phyloP scores from a whole-genome alignment of 2,888 invertebrate species.

The Sepioteuthis lessoniana region DNA sequence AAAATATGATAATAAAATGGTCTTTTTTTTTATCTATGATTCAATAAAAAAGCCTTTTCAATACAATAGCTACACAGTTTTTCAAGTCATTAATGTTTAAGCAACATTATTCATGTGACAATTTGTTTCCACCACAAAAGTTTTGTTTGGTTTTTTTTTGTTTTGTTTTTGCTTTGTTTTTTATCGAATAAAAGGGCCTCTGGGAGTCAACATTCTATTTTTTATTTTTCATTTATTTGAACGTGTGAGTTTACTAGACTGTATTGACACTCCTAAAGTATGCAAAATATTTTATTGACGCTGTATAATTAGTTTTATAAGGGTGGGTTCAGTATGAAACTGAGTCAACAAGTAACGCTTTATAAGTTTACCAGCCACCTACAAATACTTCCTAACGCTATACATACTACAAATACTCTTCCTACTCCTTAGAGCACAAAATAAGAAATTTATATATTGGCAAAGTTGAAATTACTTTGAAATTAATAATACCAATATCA shows the following conservation, averaged over 20 bases:
- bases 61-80: too few species aligned
- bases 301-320: neutral
- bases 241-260: neutral
- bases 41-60: too few species aligned
- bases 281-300: slow-evolving; percentile 3
- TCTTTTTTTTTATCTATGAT: too few species aligned
- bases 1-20: too few species aligned
- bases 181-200: too few species aligned
- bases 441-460: neutral
- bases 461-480: neutral
- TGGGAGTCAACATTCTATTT: too few species aligned
- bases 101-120: too few species aligned
- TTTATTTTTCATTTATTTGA: neutral
- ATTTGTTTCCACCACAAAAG: too few species aligned
- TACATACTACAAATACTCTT: neutral
- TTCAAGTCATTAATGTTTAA: too few species aligned
- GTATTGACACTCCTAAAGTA: neutral
- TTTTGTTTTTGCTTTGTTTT: too few species aligned
- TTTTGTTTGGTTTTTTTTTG: too few species aligned
- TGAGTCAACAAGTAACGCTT: neutral
- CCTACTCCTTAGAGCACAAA: neutral
- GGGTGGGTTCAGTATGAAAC: neutral
- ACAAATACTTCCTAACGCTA: neutral
- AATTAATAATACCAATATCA: neutral
- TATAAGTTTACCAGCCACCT: neutral